Percentiles rank a stretch among this genome's conserved stretches.
phyloP scores from a whole-genome alignment of 2,113 vertebrate species.

The Gnathonemus longibarbis region DNA sequence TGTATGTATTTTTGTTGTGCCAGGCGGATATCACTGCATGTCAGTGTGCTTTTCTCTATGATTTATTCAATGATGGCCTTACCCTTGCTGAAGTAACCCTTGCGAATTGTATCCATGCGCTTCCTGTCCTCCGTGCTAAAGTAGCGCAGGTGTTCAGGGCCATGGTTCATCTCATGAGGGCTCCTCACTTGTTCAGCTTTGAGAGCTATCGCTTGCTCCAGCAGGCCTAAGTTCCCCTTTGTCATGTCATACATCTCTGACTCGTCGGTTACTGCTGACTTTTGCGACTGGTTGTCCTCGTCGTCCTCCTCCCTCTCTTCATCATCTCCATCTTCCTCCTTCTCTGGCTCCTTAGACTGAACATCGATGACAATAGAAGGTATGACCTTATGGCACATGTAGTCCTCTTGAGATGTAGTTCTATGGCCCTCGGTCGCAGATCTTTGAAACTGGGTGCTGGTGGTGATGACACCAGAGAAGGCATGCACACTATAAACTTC shows the following conservation, averaged over 20 bases:
- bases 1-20: not conserved
- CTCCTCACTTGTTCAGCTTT: slow-evolving; percentile 90
- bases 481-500: slow-evolving; percentile 15
- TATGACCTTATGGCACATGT: slow-evolving; percentile 56
- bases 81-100: slow-evolving; percentile 87
- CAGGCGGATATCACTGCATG: not conserved
- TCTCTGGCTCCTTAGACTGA: slow-evolving; percentile 73
- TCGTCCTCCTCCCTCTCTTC: slow-evolving; percentile 73
- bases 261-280: slow-evolving; percentile 75
- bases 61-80: slow-evolving; percentile 20
- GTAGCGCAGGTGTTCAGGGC: slow-evolving; percentile 69
- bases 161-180: slow-evolving; percentile 64
- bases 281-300: slow-evolving; percentile 74
- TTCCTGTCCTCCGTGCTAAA: slow-evolving; percentile 76
- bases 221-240: slow-evolving; percentile 84
- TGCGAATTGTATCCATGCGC: slow-evolving; percentile 75
- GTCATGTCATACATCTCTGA: slow-evolving; percentile 95
- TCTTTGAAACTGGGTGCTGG: slow-evolving; percentile 60
- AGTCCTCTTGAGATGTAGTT: slow-evolving; percentile 28
- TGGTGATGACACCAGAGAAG: slow-evolving; percentile 45
- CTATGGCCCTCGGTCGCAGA: slow-evolving; percentile 35
- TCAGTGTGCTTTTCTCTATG: not conserved
- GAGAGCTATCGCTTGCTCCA: slow-evolving; percentile 94
- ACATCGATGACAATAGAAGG: slow-evolving; percentile 76
- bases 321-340: slow-evolving; percentile 62